Percentiles rank a stretch among this genome's conserved stretches.
Conservation (phyloP, 1,140 invertebrate species). For the Eurosta solidaginis region DNA sequence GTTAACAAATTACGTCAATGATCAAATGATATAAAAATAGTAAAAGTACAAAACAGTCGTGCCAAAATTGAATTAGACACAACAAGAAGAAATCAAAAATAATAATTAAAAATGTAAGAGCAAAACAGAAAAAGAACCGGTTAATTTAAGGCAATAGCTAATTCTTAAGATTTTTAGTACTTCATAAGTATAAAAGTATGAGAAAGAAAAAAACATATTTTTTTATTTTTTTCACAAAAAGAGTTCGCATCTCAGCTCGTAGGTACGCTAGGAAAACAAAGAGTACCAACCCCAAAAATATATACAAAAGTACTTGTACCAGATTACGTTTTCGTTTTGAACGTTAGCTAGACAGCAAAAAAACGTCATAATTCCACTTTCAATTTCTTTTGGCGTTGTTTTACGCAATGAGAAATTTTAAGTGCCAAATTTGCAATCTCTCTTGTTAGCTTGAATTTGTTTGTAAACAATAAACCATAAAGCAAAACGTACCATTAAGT, state of each 20-base stretch:
- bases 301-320: neutral
- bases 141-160: too few species aligned
- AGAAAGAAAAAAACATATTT: neutral
- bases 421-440: too few species aligned
- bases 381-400: neutral
- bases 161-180: too few species aligned
- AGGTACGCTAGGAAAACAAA: neutral
- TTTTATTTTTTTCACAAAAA: neutral
- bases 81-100: neutral
- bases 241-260: neutral
- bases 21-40: neutral
- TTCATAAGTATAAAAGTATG: too few species aligned
- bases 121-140: neutral
- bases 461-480: neutral
- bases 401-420: too few species aligned
- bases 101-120: neutral
- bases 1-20: neutral
- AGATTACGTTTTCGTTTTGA: neutral
- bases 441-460: conserved; percentile 1
- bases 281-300: neutral
- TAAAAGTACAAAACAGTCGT: neutral
- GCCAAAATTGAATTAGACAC: neutral
- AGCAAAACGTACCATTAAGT: neutral
- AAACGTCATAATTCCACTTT: neutral
- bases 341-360: neutral